Evolutionary conservation across 2,888 invertebrate species (phyloP).

Genomic region (Adineta ricciae): DNA sequence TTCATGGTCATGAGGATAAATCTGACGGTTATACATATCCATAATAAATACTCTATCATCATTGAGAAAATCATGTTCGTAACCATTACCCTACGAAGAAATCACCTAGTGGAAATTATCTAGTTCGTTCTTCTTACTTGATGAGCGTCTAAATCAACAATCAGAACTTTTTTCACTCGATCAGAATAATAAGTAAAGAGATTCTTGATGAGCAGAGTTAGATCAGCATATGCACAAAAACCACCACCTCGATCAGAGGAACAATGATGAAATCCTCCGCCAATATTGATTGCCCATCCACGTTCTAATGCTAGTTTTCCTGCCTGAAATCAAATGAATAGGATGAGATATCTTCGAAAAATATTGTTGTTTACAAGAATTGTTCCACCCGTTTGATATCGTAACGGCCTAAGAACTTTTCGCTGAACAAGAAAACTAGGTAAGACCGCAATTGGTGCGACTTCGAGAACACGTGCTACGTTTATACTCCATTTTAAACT

Average conservation of each 20-base stretch:
- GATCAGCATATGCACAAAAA: constrained; percentile 81
- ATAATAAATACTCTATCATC: constrained; percentile 68
- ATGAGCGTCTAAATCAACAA: constrained; percentile 81
- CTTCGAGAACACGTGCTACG: constrained; percentile 70
- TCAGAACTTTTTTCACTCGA: constrained; percentile 59
- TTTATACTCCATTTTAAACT: constrained; percentile 69
- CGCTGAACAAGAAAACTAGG: constrained; percentile 68
- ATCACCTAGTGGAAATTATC: not conserved
- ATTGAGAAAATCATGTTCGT: constrained; percentile 67
- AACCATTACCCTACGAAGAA: constrained; percentile 67
- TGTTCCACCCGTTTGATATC: constrained; percentile 63
- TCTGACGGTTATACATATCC: constrained; percentile 71
- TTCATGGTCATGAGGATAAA: constrained; percentile 66
- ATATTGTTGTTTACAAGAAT: constrained; percentile 57
- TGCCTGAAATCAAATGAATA: constrained; percentile 51
- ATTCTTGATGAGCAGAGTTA: constrained; percentile 65
- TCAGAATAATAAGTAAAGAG: constrained; percentile 54
- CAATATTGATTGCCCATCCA: constrained; percentile 80
- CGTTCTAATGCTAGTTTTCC: constrained; percentile 69
- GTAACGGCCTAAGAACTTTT: constrained; percentile 66
- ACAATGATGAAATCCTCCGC: constrained; percentile 84
- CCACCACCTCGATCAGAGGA: constrained; percentile 66
- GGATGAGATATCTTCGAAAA: not conserved
- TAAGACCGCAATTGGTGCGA: constrained; percentile 62
- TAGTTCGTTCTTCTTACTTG: constrained; percentile 56